Conservation (phyloP, 2,797 vertebrate genomes). For the Florisuga fusca region DNA sequence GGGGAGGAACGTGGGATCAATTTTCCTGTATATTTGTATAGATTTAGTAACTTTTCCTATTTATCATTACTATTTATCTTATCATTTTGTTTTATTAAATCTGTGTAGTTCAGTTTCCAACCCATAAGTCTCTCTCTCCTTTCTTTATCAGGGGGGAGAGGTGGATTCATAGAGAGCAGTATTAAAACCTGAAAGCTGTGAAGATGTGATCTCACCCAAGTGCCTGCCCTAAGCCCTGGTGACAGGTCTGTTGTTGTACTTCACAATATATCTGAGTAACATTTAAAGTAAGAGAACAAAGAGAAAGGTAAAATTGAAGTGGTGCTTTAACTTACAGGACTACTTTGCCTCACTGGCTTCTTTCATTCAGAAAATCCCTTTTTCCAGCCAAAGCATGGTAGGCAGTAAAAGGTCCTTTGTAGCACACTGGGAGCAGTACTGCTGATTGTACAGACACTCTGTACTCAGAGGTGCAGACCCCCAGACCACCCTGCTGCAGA, state of each 20-base stretch:
- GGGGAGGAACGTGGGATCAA: too few relatives aligned
- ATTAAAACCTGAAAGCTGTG: background rate
- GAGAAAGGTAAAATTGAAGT: background rate
- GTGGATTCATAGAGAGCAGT: too few relatives aligned
- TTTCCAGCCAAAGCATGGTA: background rate
- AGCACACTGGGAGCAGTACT: accelerated
- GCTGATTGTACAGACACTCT: background rate
- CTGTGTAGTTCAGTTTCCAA: too few relatives aligned
- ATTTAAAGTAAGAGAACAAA: background rate
- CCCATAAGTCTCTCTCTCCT: too few relatives aligned
- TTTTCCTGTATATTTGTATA: too few relatives aligned
- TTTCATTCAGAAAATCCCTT: background rate
- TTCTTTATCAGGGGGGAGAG: too few relatives aligned
- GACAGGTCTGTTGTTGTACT: too few relatives aligned
- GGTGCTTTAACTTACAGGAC: background rate
- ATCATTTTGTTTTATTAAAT: too few relatives aligned
- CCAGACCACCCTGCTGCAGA: accelerated
- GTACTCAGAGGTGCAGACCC: background rate
- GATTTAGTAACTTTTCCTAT: too few relatives aligned
- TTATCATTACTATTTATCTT: too few relatives aligned
- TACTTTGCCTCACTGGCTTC: background rate
- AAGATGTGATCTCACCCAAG: background rate
- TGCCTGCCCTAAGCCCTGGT: accelerated
- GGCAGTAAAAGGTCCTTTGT: background rate
- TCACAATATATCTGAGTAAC: background rate